Evolutionary conservation across 2,888 invertebrate genomes (phyloP).

Genomic region (Dryobotodes eremita): DNA sequence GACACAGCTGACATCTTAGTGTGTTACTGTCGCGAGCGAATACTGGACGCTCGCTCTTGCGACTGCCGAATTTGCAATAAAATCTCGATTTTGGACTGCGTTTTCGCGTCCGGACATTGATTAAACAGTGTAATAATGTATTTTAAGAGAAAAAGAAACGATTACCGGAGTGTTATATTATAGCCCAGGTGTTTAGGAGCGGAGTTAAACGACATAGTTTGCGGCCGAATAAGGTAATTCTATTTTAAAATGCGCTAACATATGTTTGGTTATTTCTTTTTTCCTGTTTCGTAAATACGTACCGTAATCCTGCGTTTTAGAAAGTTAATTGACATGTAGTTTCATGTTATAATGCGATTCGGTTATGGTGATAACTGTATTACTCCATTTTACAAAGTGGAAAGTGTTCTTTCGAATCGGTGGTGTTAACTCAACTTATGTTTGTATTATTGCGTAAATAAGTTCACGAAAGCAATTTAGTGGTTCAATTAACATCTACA

Average conservation of each 20-base stretch:
- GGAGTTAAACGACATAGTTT: slow-evolving; percentile 85
- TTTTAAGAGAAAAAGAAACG: slow-evolving; percentile 90
- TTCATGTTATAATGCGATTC: slow-evolving; percentile 55
- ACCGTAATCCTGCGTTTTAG: slow-evolving; percentile 64
- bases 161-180: slow-evolving; percentile 90
- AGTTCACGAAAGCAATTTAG: slow-evolving; percentile 41
- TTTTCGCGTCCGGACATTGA: slow-evolving; percentile 85
- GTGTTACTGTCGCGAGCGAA: slow-evolving; percentile 80
- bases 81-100: slow-evolving; percentile 85
- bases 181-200: slow-evolving; percentile 87
- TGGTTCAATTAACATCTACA: slow-evolving; percentile 27
- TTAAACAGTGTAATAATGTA: slow-evolving; percentile 90
- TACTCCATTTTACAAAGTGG: slow-evolving; percentile 51
- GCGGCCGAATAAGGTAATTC: slow-evolving; percentile 84
- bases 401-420: slow-evolving; percentile 63
- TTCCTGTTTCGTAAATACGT: slow-evolving; percentile 60
- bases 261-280: slow-evolving; percentile 79
- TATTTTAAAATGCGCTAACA: slow-evolving; percentile 77
- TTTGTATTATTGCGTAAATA: slow-evolving; percentile 58
- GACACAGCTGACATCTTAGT: slow-evolving; percentile 83
- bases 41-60: slow-evolving; percentile 80
- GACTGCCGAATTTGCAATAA: slow-evolving; percentile 73
- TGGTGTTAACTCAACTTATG: slow-evolving; percentile 45
- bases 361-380: slow-evolving; percentile 40
- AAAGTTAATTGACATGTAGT: slow-evolving; percentile 67